Conservation (phyloP, 2,888 invertebrate species). For the Pollenia angustigena region DNA sequence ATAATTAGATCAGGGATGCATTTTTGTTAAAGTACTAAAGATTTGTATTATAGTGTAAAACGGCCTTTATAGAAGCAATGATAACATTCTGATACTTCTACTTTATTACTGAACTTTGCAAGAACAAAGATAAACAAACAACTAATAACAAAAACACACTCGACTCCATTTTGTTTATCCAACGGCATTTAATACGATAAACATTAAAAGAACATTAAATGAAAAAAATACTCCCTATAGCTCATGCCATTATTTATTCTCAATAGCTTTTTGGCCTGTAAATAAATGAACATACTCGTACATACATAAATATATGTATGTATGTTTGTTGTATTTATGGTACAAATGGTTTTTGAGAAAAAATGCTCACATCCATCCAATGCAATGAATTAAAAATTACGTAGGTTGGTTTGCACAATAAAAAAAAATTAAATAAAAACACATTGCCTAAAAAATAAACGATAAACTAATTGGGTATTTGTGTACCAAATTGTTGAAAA, state of each 20-base stretch:
- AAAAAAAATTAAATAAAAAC: neutral
- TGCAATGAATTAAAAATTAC: conserved; percentile 20
- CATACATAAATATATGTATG: neutral
- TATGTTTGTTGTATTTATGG: conserved; percentile 1
- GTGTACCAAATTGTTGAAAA: conserved; percentile 27
- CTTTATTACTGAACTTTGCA: neutral
- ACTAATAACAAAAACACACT: conserved; percentile 40
- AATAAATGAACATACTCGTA: neutral
- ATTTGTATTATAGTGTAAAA: no score
- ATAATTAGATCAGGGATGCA: no score
- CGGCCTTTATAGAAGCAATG: conserved; percentile 51
- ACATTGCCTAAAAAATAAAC: conserved; percentile 53
- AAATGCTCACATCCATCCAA: conserved; percentile 8
- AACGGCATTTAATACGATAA: conserved; percentile 49
- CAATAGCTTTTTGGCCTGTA: conserved; percentile 50
- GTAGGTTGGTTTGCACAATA: conserved; percentile 12
- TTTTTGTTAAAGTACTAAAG: no score
- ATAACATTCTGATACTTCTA: conserved; percentile 45
- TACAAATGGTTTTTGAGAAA: conserved; percentile 17
- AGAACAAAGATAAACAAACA: conserved; percentile 43
- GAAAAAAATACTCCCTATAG: conserved; percentile 53
- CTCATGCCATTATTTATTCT: conserved; percentile 55
- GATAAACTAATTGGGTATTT: conserved; percentile 53
- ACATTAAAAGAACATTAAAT: conserved; percentile 55
- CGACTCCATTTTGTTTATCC: conserved; percentile 71